A percentile compares a stretch with the other conserved stretches of the same genome.
phyloP scores from a whole-genome alignment of 2,888 invertebrate genomes.

The Himalopsyche kuldschensis region DNA sequence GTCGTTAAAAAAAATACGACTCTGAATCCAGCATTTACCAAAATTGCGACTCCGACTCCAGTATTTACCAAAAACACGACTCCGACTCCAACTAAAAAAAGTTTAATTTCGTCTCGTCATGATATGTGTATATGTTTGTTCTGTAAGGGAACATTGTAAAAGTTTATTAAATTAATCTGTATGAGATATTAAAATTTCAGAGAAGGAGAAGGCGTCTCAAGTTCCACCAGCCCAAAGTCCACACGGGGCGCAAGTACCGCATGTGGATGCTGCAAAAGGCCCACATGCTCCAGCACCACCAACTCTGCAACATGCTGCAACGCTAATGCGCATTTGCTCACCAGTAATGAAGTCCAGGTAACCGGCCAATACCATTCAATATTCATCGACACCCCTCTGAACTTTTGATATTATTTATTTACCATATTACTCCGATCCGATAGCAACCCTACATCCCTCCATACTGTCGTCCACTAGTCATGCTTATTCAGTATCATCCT shows the following conservation, averaged over 20 bases:
- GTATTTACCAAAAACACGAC: no score
- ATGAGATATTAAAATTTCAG: slow-evolving; percentile 53
- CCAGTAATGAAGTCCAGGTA: slow-evolving; percentile 70
- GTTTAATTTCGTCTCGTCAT: no score
- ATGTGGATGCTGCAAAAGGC: slow-evolving; percentile 66
- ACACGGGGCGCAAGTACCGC: slow-evolving; percentile 72
- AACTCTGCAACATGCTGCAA: slow-evolving; percentile 52
- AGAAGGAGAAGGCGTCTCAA: slow-evolving; percentile 76
- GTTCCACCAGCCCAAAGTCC: slow-evolving; percentile 86
- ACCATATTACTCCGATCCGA: no score
- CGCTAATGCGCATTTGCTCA: slow-evolving; percentile 59
- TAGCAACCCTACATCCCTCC: background rate
- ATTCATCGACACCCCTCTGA: background rate
- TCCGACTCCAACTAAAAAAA: no score
- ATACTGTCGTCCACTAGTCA: background rate
- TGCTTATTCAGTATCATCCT: background rate
- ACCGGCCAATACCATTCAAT: background rate
- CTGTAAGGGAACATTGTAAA: no score
- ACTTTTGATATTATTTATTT: no score
- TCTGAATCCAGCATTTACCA: no score
- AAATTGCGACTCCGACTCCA: no score
- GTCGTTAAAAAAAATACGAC: no score
- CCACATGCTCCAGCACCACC: slow-evolving; percentile 58
- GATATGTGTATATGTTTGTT: no score
- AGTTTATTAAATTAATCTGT: no score